Base-by-base conservation (phyloP, 2,888 invertebrate species). In the Ophion ellenae region DNA sequence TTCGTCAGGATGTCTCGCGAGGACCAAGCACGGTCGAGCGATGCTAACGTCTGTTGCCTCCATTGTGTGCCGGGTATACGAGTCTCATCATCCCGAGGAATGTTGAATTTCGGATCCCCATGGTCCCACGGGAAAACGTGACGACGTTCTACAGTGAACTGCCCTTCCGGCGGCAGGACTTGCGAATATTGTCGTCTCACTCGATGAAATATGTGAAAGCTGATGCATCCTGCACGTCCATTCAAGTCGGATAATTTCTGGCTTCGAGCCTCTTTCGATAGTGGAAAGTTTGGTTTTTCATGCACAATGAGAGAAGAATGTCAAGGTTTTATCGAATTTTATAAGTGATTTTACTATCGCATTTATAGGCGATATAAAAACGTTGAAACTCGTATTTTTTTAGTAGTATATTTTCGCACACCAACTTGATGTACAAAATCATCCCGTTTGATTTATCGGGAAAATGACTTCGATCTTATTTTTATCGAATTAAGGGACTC, bases 1-100 rank as follows among this genome's bases (percentile, higher is more conserved):
- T 85, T 82, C 75, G 85, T 85, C 78, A 61, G 82, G 57, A 53
- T 85, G 82, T 82, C 78, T 78, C 81, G 45, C 74, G 74, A 74
- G 74, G 73, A 73, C 20, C 24, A 61, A 28, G 20, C 57, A 53
- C 63, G 45, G 57, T 61, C 78, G 75, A 79, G 75, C 36, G 78
- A 79, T 28, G 81, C 76, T 77, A 67, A 78, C 63, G 81, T 81
- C 84, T 77, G 74, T 75, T 82, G 53, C 70, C 66, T 75, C 67
- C 32, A 85, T 85, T 82, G 82, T 85, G 32, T 11, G 57, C 47
- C 32, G 53, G 53, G 53, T 53, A 53, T 53, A 66, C 36, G 75
- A 75, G 45, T 74, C 82, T 75, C 81, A 75, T 82, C 85, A 79
- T 82, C 28, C 45, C 57, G 78, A 59, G 85, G 57, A 75, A 85